Conservation (phyloP, 2,113 vertebrate genomes). For the Pyxicephalus adspersus region DNA sequence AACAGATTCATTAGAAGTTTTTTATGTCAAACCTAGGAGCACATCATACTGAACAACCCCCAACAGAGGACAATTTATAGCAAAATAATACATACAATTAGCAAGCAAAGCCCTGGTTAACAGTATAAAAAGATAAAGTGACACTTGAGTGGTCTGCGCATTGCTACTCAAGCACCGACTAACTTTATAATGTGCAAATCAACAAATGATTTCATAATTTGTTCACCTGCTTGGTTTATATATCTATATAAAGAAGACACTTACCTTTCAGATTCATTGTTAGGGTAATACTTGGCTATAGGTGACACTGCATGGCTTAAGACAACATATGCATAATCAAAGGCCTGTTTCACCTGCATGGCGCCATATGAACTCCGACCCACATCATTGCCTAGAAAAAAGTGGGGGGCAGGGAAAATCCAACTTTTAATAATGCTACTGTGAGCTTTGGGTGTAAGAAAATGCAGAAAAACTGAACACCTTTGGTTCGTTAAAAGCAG, state of each 20-base stretch:
- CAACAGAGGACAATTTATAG: too few relatives aligned
- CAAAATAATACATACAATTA: too few relatives aligned
- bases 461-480: background rate
- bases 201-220: background rate
- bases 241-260: background rate
- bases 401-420: constrained; percentile 20
- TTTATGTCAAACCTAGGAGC: too few relatives aligned
- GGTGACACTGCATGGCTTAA: constrained; percentile 93
- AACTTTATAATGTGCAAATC: too few relatives aligned
- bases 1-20: too few relatives aligned
- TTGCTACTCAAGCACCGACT: too few relatives aligned
- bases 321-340: constrained; percentile 95
- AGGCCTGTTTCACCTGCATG: constrained; percentile 99
- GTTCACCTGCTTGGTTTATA: background rate
- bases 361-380: constrained; percentile 98
- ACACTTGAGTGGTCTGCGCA: too few relatives aligned
- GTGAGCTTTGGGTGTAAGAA: too few relatives aligned
- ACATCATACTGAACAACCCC: too few relatives aligned
- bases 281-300: constrained; percentile 94
- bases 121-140: too few relatives aligned
- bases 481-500: background rate
- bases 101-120: too few relatives aligned
- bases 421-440: background rate
- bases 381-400: constrained; percentile 88
- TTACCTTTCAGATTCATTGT: constrained; percentile 94